Evolutionary conservation across 1,140 invertebrate genomes (phyloP), one percentile per base, ranked within the genome.

Genomic region (Diorhabda carinulata): DNA sequence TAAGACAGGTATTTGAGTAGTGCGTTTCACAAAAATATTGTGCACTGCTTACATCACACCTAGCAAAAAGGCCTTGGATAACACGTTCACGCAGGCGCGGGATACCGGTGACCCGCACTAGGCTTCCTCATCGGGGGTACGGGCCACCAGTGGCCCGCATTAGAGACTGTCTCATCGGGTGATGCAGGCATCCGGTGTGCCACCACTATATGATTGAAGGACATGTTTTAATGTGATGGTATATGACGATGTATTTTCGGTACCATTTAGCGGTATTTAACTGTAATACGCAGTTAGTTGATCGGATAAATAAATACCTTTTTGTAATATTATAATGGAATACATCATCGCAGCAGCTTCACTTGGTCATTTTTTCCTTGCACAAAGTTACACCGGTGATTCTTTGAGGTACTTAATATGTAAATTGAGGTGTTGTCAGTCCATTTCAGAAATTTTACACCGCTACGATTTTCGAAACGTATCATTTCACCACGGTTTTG

Each of bases 391-490:
- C 47, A 58, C 57, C 40, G 64, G 52, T 59, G 8, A 66, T 66
- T 58, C 41, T 66, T 66, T 66, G 52, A 58, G 52, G 45, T 66
- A 58, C 45, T 66, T 58, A 58, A 66, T 10, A 66, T 58, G 64
- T n/a, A 58, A 58, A 66, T 7, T 58, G 45, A 10, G 56, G 45
- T 58, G 56, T 66, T 66, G 52, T 66, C 64, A 66, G 64, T 58
- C 64, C 64, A 66, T 58, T 66, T 66, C 47, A 66, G 45, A 66
- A 66, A 58, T 66, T 66, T 66, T 58, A 2, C 64, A 65, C 64
- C 62, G 62, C 42, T 44, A 64, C 43, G 3, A 44, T 64, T 64
- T 45, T 64, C 62, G 3, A 64, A 64, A 3, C 10, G 4, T 9
- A 52, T 44, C 41, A 25, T 25, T 25, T 25, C 25, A 25, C 25